These are phyloP conservation scores for Rhinoderma darwinii DNA, from an alignment of 2,113 vertebrate genomes.

Conservation along the genomic window DNA sequence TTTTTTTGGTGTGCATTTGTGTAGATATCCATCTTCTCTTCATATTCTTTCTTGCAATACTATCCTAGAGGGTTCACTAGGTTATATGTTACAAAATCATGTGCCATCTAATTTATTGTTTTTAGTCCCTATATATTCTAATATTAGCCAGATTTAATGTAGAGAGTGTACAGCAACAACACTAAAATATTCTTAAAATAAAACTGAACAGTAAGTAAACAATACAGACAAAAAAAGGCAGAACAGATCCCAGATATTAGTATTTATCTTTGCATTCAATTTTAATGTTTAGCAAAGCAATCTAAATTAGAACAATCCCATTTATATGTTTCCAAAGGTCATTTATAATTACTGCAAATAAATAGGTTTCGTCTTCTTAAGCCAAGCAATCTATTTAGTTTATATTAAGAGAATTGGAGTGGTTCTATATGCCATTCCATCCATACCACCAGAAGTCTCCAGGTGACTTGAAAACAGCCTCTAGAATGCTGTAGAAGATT, in stretches of 20 bases:
- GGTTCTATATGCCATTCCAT: constrained; percentile 33
- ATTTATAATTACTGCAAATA: constrained; percentile 58
- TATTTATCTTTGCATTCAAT: constrained; percentile 40
- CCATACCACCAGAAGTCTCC: neutral
- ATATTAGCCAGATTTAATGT: neutral
- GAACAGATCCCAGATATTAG: neutral
- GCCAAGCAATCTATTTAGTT: constrained; percentile 35
- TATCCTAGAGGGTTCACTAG: no score
- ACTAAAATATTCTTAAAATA: neutral
- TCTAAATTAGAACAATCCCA: constrained; percentile 41
- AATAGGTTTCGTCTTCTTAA: constrained; percentile 46
- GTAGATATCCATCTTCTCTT: no score
- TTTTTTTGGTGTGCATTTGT: no score
- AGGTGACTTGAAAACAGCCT: neutral
- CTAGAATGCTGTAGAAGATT: constrained; percentile 19
- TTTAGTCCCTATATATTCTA: neutral
- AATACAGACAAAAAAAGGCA: neutral
- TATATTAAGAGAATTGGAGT: constrained; percentile 43
- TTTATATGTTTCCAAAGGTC: constrained; percentile 48
- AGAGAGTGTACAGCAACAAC: neutral
- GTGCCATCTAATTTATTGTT: no score
- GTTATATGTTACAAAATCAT: no score
- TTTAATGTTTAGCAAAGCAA: constrained; percentile 35
- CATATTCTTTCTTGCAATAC: no score
- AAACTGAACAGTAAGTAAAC: neutral